Conservation (phyloP, 2,797 vertebrate genomes). For the Dicrostonyx torquatus region DNA sequence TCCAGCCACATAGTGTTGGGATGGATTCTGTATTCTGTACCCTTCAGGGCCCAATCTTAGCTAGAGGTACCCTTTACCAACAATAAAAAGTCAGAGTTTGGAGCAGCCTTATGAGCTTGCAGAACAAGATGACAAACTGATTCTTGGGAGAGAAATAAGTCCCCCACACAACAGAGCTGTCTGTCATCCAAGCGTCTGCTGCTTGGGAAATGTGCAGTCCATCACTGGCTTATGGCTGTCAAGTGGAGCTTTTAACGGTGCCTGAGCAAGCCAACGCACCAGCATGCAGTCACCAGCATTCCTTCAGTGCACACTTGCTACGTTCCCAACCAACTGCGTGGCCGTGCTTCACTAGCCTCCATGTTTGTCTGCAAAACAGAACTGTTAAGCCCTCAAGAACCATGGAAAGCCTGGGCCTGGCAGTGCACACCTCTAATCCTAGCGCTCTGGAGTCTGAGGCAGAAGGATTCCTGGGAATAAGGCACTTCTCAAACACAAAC, state of each 20-base stretch:
- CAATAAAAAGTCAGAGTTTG: neutral
- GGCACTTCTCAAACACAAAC: neutral
- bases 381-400: neutral
- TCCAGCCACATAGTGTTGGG: neutral
- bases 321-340: neutral
- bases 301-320: neutral
- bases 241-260: conserved; percentile 20
- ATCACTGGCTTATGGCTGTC: conserved; percentile 41
- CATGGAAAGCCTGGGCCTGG: neutral
- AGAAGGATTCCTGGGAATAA: neutral
- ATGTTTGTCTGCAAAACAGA: neutral
- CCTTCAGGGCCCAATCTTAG: neutral
- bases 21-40: neutral
- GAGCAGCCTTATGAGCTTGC: neutral
- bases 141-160: conserved; percentile 8
- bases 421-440: neutral
- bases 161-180: neutral
- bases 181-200: neutral
- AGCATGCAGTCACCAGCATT: neutral
- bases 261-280: neutral
- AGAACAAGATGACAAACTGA: neutral
- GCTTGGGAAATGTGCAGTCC: neutral
- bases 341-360: neutral
- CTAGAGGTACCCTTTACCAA: neutral
- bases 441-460: neutral